Evolutionary conservation across 2,888 invertebrate genomes (phyloP).

Genomic region (Baronia brevicornis): DNA sequence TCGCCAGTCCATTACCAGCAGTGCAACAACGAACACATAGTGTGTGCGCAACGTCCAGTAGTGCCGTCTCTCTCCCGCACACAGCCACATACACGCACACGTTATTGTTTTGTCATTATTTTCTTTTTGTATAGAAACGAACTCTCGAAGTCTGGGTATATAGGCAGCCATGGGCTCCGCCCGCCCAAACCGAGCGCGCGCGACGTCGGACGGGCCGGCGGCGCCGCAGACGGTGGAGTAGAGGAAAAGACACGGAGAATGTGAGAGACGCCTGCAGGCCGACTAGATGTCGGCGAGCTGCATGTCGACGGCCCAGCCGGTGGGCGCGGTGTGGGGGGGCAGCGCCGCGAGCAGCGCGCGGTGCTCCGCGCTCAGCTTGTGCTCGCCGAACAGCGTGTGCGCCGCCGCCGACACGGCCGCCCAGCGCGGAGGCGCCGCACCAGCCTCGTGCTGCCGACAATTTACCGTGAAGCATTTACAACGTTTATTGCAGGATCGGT

Average conservation of each 20-base stretch:
- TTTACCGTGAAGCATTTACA: too few species aligned
- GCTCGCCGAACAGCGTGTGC: conserved; percentile 73
- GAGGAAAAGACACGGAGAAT: conserved; percentile 64
- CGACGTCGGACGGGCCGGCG: conserved; percentile 80
- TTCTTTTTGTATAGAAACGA: too few species aligned
- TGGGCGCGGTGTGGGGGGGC: conserved; percentile 79
- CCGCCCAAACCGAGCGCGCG: conserved; percentile 73
- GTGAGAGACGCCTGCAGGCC: conserved; percentile 13
- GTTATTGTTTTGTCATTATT: too few species aligned
- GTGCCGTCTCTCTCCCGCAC: too few species aligned
- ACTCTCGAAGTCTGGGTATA: neutral
- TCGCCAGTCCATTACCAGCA: too few species aligned
- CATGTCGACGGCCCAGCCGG: conserved; percentile 82
- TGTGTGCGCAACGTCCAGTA: too few species aligned
- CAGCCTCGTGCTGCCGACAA: conserved; percentile 5
- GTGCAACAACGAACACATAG: too few species aligned
- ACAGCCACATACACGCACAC: too few species aligned
- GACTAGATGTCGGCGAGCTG: conserved; percentile 66
- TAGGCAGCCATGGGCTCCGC: conserved; percentile 5
- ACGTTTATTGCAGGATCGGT: too few species aligned
- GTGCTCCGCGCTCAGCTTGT: conserved; percentile 67
- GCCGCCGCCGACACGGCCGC: conserved; percentile 77
- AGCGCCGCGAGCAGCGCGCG: conserved; percentile 72
- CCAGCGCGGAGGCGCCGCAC: conserved; percentile 16
- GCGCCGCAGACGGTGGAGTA: conserved; percentile 69